A percentile compares a stretch with the other conserved stretches of the same genome.
Conservation (phyloP, 2,888 invertebrate genomes). For the Gisinianus flammeolus region DNA sequence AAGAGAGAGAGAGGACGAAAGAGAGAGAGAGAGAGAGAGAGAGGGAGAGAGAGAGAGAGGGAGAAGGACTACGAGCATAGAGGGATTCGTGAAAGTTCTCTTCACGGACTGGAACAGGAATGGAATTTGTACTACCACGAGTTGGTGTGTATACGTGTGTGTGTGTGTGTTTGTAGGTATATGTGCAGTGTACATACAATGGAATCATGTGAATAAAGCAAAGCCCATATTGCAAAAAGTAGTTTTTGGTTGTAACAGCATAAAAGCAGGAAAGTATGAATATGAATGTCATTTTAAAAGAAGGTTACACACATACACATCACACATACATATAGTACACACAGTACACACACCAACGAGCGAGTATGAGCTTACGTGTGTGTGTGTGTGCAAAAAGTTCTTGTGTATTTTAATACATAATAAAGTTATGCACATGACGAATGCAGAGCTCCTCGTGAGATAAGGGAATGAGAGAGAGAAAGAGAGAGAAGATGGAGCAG, state of each 20-base stretch:
- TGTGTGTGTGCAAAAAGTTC: no score
- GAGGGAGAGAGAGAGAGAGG: not conserved
- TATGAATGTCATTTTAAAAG: conserved; percentile 22
- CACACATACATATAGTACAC: not conserved
- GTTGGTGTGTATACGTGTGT: no score
- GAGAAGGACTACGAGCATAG: not conserved
- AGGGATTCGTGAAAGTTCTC: conserved; percentile 26
- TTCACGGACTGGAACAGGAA: conserved; percentile 22
- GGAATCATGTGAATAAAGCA: not conserved
- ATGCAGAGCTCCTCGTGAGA: not conserved
- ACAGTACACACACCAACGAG: not conserved
- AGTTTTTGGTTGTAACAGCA: not conserved
- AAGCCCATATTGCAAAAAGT: not conserved
- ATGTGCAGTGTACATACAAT: not conserved
- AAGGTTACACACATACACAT: conserved; percentile 15
- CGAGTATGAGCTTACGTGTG: no score
- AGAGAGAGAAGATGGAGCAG: not conserved
- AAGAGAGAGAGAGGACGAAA: not conserved
- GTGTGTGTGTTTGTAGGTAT: not conserved
- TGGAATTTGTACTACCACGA: conserved; percentile 3
- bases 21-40: not conserved
- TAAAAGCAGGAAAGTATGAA: not conserved
- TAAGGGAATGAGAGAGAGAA: not conserved
- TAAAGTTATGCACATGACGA: not conserved
- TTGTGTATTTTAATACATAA: not conserved